Conservation (phyloP, 2,888 invertebrate genomes). For the Rugalucina vietnamica region DNA sequence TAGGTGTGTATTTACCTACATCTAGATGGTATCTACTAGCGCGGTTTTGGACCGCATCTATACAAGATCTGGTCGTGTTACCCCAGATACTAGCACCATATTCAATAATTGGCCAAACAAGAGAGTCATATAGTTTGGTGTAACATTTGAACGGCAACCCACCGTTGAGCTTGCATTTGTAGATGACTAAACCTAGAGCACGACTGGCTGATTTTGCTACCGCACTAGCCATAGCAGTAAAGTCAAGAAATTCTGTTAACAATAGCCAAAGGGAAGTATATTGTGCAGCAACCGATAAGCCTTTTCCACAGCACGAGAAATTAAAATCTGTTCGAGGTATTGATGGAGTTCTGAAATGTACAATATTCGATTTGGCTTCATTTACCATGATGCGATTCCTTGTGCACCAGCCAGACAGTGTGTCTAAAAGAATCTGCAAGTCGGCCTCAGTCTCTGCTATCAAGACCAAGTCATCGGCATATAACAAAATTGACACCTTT, state of each 20-base stretch:
- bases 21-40: slow-evolving; percentile 7
- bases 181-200: background rate
- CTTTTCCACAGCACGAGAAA: slow-evolving; percentile 1
- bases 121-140: slow-evolving; percentile 16
- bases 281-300: background rate
- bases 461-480: background rate
- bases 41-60: slow-evolving; percentile 23
- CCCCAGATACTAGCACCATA: slow-evolving; percentile 26
- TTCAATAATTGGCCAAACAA: slow-evolving; percentile 21
- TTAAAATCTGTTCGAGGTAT: background rate
- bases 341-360: slow-evolving; percentile 29
- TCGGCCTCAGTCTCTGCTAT: background rate
- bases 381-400: slow-evolving; percentile 13
- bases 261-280: slow-evolving; percentile 24
- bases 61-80: background rate
- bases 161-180: background rate
- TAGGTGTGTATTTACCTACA: slow-evolving; percentile 4
- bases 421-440: background rate
- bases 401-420: background rate
- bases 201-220: slow-evolving; percentile 27
- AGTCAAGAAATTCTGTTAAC: slow-evolving; percentile 24
- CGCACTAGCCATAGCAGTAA: slow-evolving; percentile 13
- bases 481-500: background rate
- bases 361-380: slow-evolving; percentile 18
- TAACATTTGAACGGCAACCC: slow-evolving; percentile 9